Evolutionary conservation across 2,797 vertebrate species (phyloP), one percentile per base, ranked within the genome.

Genomic region (Coregonus suidteri): DNA sequence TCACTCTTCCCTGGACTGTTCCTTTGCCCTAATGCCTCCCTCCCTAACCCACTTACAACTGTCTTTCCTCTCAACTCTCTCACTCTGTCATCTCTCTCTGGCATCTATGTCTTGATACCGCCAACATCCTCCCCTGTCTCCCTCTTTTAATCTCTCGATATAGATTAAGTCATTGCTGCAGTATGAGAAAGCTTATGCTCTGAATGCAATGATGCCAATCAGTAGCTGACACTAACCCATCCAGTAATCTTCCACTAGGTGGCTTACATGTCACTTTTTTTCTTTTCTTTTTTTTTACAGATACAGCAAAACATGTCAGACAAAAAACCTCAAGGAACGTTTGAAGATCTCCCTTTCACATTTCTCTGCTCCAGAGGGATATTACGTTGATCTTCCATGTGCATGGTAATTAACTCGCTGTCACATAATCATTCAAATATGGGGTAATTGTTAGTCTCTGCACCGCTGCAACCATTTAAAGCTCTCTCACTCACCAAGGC

Each of bases 401-500:
- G 25, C 11, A 51, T 52, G 11, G 70, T 16, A 51, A 71, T 71
- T 15, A 53, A 53, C 1, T 51, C 3, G 25, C 51, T 52, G 41
- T 51, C 47, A 15, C 25, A 20, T 15, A 30, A 52, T 31, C 25
- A 25, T 25, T 25, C 14, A 52, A 16, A 14, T 47, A 31, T 53
- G 47, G 25, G 41, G 70, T 71, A 16, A 52, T 71, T 71, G 70
- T 71, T 51, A 71, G 53, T 71, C 70, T 52, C 41, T 9, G 41
- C 41, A 71, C 70, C 47, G 7, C 3, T 51, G 15, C 11, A 71
- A 71, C 41, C 70, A 31, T 71, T 64, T 31, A 71, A 71, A 52
- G 11, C 18, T 56, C 4, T 18, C 41, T 31, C 71, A 69, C 87
- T 90, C 76, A 89, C 90, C 90, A 41, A 91, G 85, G 37, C 86